Conservation (phyloP, 53 echinoderm and acorn worm species). For the Crossaster papposus region DNA sequence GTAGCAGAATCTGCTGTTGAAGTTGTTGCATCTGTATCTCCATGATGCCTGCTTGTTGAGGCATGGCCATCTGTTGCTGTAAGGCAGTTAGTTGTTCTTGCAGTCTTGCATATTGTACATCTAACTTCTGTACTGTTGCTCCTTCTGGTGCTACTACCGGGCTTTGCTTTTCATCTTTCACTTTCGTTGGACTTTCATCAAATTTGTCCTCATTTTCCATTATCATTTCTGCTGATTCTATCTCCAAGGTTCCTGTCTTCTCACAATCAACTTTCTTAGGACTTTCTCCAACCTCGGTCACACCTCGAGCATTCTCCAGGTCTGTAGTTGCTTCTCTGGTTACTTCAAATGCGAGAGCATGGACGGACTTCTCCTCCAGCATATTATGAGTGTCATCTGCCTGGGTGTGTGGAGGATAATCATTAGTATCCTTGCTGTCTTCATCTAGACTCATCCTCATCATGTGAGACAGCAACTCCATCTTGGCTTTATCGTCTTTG, state of each 20-base stretch:
- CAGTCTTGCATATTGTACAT: slow-evolving; percentile 76
- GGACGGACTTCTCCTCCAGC: slow-evolving; percentile 87
- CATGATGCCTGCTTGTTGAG: slow-evolving; percentile 63
- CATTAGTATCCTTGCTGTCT: slow-evolving; percentile 81
- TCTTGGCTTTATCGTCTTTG: slow-evolving; percentile 48
- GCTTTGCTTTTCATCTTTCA: slow-evolving; percentile 12
- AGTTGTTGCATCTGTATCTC: slow-evolving; percentile 58
- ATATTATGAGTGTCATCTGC: slow-evolving; percentile 72
- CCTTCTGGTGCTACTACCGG: slow-evolving; percentile 1
- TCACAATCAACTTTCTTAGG: slow-evolving; percentile 19
- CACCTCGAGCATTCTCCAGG: neutral
- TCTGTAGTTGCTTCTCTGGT: slow-evolving; percentile 40
- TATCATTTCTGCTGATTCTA: neutral
- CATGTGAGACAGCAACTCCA: slow-evolving; percentile 62
- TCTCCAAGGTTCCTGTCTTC: neutral
- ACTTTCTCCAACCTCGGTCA: slow-evolving; percentile 25
- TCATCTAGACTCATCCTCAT: slow-evolving; percentile 89
- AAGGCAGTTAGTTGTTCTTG: slow-evolving; percentile 76
- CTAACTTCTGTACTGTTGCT: slow-evolving; percentile 58
- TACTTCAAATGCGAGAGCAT: slow-evolving; percentile 60
- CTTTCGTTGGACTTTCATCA: slow-evolving; percentile 48
- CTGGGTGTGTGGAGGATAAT: slow-evolving; percentile 79
- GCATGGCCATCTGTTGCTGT: slow-evolving; percentile 66
- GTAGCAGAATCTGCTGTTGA: slow-evolving; percentile 64
- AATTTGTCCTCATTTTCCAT: slow-evolving; percentile 7